phyloP scores from a whole-genome alignment of 2,888 invertebrate genomes.

The Disparrhopalites patrizii region DNA sequence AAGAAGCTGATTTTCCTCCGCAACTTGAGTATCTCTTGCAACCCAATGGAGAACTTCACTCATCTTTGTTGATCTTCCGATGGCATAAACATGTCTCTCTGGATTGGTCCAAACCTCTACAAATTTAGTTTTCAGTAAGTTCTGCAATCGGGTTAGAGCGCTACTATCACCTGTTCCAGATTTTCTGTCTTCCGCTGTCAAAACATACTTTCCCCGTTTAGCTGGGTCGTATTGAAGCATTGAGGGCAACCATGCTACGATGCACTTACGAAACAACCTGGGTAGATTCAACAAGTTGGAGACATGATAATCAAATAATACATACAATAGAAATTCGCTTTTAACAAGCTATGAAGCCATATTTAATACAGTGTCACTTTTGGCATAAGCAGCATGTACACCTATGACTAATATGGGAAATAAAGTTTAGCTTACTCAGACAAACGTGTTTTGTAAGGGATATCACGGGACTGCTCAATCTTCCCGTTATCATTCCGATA shows the following conservation, averaged over 20 bases:
- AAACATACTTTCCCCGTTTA: conserved; percentile 39
- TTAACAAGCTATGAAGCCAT: too few species aligned
- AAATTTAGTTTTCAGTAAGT: conserved; percentile 39
- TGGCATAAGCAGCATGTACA: too few species aligned
- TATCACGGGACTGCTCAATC: conserved; percentile 37
- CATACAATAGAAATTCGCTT: too few species aligned
- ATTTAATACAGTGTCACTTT: too few species aligned
- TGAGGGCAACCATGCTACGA: conserved; percentile 43
- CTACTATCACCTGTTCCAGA: conserved; percentile 22
- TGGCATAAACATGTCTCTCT: conserved; percentile 36
- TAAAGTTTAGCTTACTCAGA: conserved; percentile 45
- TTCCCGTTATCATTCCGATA: conserved; percentile 36
- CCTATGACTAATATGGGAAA: too few species aligned
- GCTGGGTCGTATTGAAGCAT: conserved; percentile 45
- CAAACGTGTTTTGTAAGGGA: conserved; percentile 43
- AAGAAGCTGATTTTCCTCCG: conserved; percentile 36
- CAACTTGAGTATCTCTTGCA: conserved; percentile 31
- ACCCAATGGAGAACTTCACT: conserved; percentile 38
- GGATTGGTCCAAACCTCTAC: conserved; percentile 35
- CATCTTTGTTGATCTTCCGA: conserved; percentile 38
- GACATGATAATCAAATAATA: too few species aligned
- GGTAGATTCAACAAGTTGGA: too few species aligned
- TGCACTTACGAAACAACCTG: conserved; percentile 40
- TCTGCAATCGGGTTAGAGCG: conserved; percentile 36
- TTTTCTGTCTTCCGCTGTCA: conserved; percentile 2